Conservation (phyloP, 2,113 vertebrate species). For the Benitochromis conjunctus region DNA sequence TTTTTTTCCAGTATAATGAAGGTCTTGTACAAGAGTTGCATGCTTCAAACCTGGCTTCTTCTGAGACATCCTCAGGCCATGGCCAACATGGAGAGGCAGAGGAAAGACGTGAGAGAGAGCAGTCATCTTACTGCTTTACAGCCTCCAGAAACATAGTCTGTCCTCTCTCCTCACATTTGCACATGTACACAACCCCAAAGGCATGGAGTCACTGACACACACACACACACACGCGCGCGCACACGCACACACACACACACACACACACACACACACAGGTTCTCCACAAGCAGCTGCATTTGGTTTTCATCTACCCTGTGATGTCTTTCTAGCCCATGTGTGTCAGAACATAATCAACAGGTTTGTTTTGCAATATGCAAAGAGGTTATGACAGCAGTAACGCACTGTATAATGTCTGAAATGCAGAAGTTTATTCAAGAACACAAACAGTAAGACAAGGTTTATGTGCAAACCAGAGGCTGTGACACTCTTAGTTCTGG, state of each 20-base stretch:
- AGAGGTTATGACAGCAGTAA: neutral
- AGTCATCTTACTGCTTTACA: conserved; percentile 23
- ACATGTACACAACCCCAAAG: neutral
- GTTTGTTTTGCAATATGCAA: conserved; percentile 54
- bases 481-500: neutral
- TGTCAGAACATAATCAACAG: conserved; percentile 54
- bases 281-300: conserved; percentile 26
- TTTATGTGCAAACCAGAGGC: neutral
- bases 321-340: conserved; percentile 21
- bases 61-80: neutral
- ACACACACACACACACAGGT: neutral
- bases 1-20: neutral
- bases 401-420: neutral
- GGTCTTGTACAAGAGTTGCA: neutral
- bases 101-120: conserved; percentile 28
- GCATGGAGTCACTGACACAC: neutral
- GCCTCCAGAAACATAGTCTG: neutral
- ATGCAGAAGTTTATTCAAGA: conserved; percentile 33
- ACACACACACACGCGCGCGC: neutral
- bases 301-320: conserved; percentile 52
- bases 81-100: conserved; percentile 23
- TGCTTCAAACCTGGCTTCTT: neutral
- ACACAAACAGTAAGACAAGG: neutral
- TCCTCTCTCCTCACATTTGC: neutral
- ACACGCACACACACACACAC: neutral